These are phyloP conservation scores for Benthosema pterotum DNA, from an alignment of 2,797 vertebrate species.

Conservation along the genomic window DNA sequence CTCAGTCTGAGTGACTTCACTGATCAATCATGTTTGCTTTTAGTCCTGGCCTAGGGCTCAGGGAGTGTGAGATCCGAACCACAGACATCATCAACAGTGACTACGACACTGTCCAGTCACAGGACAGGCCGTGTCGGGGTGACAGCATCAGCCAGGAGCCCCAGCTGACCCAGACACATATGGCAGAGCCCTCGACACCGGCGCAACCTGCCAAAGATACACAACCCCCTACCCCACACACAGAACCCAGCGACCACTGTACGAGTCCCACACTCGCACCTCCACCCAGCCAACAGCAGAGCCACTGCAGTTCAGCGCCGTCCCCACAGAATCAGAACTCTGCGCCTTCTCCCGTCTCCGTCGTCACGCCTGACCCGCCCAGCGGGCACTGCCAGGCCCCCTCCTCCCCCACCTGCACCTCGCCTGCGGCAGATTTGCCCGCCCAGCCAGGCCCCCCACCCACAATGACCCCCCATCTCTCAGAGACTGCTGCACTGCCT, in stretches of 20 bases:
- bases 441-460: constrained; percentile 18
- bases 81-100: constrained; percentile 73
- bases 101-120: constrained; percentile 48
- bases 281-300: constrained; percentile 23
- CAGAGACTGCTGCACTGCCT: constrained; percentile 47
- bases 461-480: constrained; percentile 21
- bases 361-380: constrained; percentile 31
- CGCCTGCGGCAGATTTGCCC: constrained; percentile 11
- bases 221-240: constrained; percentile 17
- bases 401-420: constrained; percentile 20
- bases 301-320: constrained; percentile 33
- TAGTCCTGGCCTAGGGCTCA: constrained; percentile 68
- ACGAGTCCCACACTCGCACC: constrained; percentile 27
- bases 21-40: constrained; percentile 28
- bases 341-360: constrained; percentile 23
- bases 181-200: constrained; percentile 24
- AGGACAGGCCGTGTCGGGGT: constrained; percentile 35
- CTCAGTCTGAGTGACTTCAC: too few species aligned
- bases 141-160: constrained; percentile 17
- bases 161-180: constrained; percentile 35
- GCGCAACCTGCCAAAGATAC: constrained; percentile 34
- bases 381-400: constrained; percentile 29
- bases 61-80: constrained; percentile 70
- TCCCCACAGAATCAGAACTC: constrained; percentile 8
- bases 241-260: constrained; percentile 42